Base-by-base conservation (phyloP, 2,113 vertebrate species). In the Muscicapa adusta region DNA sequence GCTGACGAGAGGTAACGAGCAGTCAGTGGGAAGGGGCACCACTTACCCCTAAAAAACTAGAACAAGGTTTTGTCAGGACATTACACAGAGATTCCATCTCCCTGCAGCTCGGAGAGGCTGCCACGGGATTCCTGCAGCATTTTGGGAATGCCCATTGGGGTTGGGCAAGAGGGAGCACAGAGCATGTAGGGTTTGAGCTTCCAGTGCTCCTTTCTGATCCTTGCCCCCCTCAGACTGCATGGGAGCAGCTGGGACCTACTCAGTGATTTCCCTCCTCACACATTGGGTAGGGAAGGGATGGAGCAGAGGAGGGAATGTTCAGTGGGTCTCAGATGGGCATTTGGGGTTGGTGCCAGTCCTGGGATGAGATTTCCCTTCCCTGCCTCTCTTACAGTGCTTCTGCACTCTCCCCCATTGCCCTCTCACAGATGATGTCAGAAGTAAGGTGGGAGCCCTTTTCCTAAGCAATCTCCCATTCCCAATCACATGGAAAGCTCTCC, bases 1-100 rank as follows among this genome's bases (percentile, higher is more conserved):
- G 96, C 99, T 61, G 99, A 99, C 43, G 98, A 98, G 88, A 99
- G 99, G 99, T 99, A 98, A 96, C 1, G 1, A 75, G 67, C 2
- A 31, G 8, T 11, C 1, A 1, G 9, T 15, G 75, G 38, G 73
- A 10, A 67, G 58, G n/a, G 50, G 5, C 36, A 45, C 23, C 26
- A 1, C 25, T 56, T 12, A 7, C 19, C 1, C 33, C 60, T 38
- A 15, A 17, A 71, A 70, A 70, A 11, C 25, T 31, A 8, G 45
- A 10, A 3, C 7, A 18, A 42, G 53, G 15, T 36, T 51, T 75
- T 47, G 47, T 47, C 26, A 38, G 85, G 51, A 16, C 19, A 2
- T 42, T 11, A 8, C 2, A 12, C 10, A 18, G 40, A 50, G 56
- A 16, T 6, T 1, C 12, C 24, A 2, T 5, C 34, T 70, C 23